Base-by-base conservation (phyloP, 2,888 invertebrate genomes). In the Drosophila antonietae region DNA sequence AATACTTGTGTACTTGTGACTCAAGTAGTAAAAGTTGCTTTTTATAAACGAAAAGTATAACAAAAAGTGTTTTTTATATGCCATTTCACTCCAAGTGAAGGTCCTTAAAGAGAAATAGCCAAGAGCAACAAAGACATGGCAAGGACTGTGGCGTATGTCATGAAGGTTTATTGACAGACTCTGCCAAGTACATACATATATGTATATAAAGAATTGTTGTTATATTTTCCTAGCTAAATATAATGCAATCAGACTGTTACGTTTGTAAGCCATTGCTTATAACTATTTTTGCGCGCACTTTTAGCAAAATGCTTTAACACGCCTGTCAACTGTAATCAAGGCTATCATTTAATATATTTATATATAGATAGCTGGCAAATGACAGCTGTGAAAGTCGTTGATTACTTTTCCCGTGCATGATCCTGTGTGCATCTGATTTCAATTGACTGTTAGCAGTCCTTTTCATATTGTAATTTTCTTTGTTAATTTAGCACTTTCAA, bases 341-440 rank as follows among this genome's bases (percentile, higher is more conserved):
- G n/a, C 41, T 41, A 41, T 41, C n/a, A 8, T 41, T 41, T n/a
- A n/a, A n/a, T n/a, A 2, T n/a, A 41, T n/a, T 41, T 41, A 41
- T 41, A 41, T 41, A 41, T 41, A 41, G 41, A 41, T 41, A n/a
- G 41, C n/a, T n/a, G 41, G n/a, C 41, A 41, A 41, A 41, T 41
- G 41, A 41, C 41, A 41, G 41, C 41, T 41, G 41, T n/a, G 41
- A 41, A n/a, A 41, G n/a, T n/a, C n/a, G 41, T 41, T 41, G n/a
- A 41, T 41, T 41, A n/a, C 41, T n/a, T n/a, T 41, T n/a, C 3
- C 3, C 15, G 8, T 41, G 8, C n/a, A 41, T 15, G 41, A 41
- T 8, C n/a, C n/a, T 41, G 41, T n/a, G 8, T 39, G 39, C 15
- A 39, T 39, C n/a, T 2, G 39, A 39, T 41, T 41, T 41, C 41